Base-by-base conservation (phyloP, 2,113 vertebrate genomes). In the Gopherus evgoodei region DNA sequence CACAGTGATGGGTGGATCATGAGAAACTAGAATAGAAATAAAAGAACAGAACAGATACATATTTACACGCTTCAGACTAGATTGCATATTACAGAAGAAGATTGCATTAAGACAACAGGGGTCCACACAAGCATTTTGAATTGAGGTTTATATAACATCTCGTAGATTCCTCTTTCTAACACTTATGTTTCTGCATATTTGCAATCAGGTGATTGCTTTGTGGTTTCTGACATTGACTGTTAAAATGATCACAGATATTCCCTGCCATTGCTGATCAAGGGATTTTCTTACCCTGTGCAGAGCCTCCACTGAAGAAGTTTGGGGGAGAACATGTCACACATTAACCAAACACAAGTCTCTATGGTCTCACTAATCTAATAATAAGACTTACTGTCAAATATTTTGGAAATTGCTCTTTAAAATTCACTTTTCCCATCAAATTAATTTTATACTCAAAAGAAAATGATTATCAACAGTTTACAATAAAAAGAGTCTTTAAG, bases 401-500 rank as follows among this genome's bases (percentile, higher is more conserved):
- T 47, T 47, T 47, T 78, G 42, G 25, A 72, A 72, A 38, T 72
- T 9, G 35, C n/a, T 72, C n/a, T 95, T 94, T 86, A 90, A 87
- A 95, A 95, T 95, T 86, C 31, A 72, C 13, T 94, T 89, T 35
- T 94, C 38, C 86, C 76, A 93, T 84, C 85, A 90, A 91, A 44
- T 76, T 11, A 3, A 4, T 90, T 94, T 83, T 52, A 10, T 35
- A 9, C 83, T 54, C 9, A 57, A 86, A 85, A 92, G 38, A 91
- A 87, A 89, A 87, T 31, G 19, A 72, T 72, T 21, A 72, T 38
- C 65, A 72, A 72, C 79, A 86, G 83, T 90, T 93, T 90, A 89
- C 57, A 91, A 44, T 59, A 27, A 47, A 94, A 96, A 89, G 80
- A 83, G 81, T 84, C 90, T 92, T 96, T 95, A 96, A 92, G 87